Evolutionary conservation across 2,797 vertebrate genomes (phyloP).

Genomic region (Aulostomus chinensis): DNA sequence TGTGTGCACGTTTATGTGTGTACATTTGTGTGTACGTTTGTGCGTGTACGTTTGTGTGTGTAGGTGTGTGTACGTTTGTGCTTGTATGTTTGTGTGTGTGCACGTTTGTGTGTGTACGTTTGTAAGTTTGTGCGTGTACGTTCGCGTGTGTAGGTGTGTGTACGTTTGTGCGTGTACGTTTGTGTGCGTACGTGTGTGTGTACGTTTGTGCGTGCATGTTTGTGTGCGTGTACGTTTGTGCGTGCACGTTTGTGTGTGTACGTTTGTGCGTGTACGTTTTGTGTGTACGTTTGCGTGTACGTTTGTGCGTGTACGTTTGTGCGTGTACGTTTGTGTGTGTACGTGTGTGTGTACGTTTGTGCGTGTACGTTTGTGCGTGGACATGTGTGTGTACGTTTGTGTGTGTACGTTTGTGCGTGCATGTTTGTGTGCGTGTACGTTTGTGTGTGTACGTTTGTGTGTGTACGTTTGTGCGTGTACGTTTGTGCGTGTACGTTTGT

Average conservation of each 20-base stretch:
- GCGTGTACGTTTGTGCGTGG: not conserved
- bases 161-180: too few relatives aligned
- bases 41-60: slow-evolving; percentile 1
- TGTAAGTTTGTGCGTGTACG: too few relatives aligned
- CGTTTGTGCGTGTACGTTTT: not conserved
- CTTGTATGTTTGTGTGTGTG: too few relatives aligned
- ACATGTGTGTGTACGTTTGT: slow-evolving; percentile 3
- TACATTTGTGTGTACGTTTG: slow-evolving; percentile 1
- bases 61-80: not conserved
- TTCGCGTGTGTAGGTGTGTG: not conserved
- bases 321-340: slow-evolving; percentile 6
- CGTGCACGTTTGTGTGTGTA: slow-evolving; percentile 4
- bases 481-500: not conserved
- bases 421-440: too few relatives aligned
- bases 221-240: too few relatives aligned
- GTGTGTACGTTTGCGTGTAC: not conserved
- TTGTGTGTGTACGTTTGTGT: too few relatives aligned
- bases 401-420: not conserved
- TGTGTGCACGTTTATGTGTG: too few relatives aligned
- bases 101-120: slow-evolving; percentile 9
- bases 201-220: not conserved
- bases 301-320: too few relatives aligned
- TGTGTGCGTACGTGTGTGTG: slow-evolving; percentile 4
- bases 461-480: too few relatives aligned
- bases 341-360: not conserved